Percentiles rank a stretch among this genome's conserved stretches.
These are phyloP conservation scores for Sebastiscus albofasciatus DNA, from an alignment of 2,797 vertebrate species.

Conservation along the genomic window DNA sequence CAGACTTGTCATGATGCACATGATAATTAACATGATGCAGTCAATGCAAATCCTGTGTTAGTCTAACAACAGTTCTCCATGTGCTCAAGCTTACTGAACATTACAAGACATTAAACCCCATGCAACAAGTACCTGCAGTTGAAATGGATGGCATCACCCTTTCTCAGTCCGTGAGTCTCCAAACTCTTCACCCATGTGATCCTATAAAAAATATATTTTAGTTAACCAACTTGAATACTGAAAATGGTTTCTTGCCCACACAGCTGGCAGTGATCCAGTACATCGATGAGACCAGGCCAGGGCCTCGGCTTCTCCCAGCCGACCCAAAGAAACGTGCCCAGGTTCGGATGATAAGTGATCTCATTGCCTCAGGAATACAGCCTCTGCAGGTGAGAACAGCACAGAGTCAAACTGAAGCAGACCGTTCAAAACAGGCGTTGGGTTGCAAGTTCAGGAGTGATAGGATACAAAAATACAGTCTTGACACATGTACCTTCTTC, in stretches of 20 bases:
- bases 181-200: not conserved
- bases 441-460: not conserved
- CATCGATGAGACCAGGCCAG: slow-evolving; percentile 92
- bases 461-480: not conserved
- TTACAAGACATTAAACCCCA: slow-evolving; percentile 91
- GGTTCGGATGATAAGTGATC: slow-evolving; percentile 92
- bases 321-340: slow-evolving; percentile 90
- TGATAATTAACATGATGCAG: not conserved
- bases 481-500: not conserved
- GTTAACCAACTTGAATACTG: not conserved
- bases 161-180: slow-evolving; percentile 93
- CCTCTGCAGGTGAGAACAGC: slow-evolving; percentile 89
- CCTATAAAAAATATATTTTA: not conserved
- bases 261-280: slow-evolving; percentile 97
- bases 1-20: not conserved
- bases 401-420: not conserved
- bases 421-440: not conserved
- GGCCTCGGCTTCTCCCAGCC: slow-evolving; percentile 87
- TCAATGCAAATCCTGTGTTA: not conserved
- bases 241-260: not conserved
- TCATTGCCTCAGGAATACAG: slow-evolving; percentile 93
- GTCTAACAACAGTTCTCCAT: slow-evolving; percentile 5
- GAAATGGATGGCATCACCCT: slow-evolving; percentile 92
- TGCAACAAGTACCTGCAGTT: slow-evolving; percentile 94
- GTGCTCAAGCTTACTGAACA: slow-evolving; percentile 84